These are phyloP conservation scores for Hippoglossus stenolepis DNA, from an alignment of 2,113 vertebrate species.

Conservation along the genomic window DNA sequence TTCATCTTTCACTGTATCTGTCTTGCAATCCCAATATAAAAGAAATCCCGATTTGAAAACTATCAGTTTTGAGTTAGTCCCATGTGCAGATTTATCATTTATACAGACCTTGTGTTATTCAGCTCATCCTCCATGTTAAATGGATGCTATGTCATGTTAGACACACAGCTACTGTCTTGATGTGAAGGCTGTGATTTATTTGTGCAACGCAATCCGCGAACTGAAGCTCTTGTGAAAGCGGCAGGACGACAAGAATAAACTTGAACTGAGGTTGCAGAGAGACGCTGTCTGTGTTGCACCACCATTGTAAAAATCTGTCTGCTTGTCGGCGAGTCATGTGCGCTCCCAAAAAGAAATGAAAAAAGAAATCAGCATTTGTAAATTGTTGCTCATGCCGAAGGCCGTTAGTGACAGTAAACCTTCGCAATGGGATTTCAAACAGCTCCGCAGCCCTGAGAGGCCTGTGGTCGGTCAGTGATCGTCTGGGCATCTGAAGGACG, in stretches of 20 bases:
- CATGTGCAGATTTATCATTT: neutral
- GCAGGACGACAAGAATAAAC: slow-evolving; percentile 50
- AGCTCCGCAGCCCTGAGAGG: slow-evolving; percentile 1
- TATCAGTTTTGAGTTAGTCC: slow-evolving; percentile 9
- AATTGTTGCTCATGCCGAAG: slow-evolving; percentile 26
- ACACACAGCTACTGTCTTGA: slow-evolving; percentile 17
- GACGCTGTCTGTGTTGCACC: slow-evolving; percentile 17
- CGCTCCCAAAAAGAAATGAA: neutral
- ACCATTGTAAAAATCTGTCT: slow-evolving; percentile 32
- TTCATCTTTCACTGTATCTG: no score
- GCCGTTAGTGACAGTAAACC: neutral
- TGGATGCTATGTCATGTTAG: slow-evolving; percentile 11
- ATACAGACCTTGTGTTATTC: slow-evolving; percentile 17
- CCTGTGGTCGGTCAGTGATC: slow-evolving; percentile 36
- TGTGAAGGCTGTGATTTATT: slow-evolving; percentile 12
- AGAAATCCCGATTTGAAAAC: no score
- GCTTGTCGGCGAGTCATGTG: neutral
- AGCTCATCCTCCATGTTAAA: neutral
- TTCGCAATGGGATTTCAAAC: slow-evolving; percentile 3
- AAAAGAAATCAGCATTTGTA: neutral
- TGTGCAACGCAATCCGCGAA: slow-evolving; percentile 10
- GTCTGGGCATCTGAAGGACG: slow-evolving; percentile 22
- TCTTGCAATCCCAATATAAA: no score
- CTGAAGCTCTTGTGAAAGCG: slow-evolving; percentile 43
- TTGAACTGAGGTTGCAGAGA: slow-evolving; percentile 22